These are phyloP conservation scores for Opisthograptis luteolata DNA, from an alignment of 2,888 invertebrate species.

Conservation along the genomic window DNA sequence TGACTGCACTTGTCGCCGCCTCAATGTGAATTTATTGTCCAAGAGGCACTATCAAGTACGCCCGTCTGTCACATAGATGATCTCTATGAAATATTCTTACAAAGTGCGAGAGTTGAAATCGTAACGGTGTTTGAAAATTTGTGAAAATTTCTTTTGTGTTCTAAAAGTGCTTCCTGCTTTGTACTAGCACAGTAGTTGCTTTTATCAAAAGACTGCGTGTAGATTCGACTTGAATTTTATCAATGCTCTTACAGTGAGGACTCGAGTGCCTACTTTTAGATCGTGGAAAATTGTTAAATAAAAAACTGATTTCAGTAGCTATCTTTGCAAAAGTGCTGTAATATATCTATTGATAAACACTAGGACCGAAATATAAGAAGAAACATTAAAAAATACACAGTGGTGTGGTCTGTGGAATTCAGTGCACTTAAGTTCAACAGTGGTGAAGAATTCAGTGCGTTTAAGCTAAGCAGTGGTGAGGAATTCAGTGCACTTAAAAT, in stretches of 20 bases:
- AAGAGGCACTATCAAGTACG: conserved; percentile 58
- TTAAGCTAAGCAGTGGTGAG: too few species aligned
- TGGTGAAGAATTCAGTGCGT: not conserved
- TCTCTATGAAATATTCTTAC: conserved; percentile 24
- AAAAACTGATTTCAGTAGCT: too few species aligned
- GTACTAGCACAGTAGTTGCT: not conserved
- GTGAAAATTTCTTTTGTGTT: not conserved
- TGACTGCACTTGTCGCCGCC: conserved; percentile 56
- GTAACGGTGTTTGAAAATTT: not conserved
- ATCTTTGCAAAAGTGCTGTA: too few species aligned
- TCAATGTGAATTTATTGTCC: conserved; percentile 74
- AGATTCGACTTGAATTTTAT: not conserved
- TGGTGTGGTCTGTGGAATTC: too few species aligned
- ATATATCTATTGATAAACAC: too few species aligned
- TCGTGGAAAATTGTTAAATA: too few species aligned
- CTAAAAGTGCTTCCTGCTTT: not conserved
- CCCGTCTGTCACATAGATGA: conserved; percentile 50
- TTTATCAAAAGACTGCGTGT: not conserved
- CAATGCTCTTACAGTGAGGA: not conserved
- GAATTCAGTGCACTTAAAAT: not conserved
- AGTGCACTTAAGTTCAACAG: too few species aligned
- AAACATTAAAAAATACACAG: too few species aligned
- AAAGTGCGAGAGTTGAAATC: not conserved
- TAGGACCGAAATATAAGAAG: too few species aligned
- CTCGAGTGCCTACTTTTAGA: too few species aligned